Evolutionary conservation across 2,113 vertebrate species (phyloP).

Genomic region (Nothoprocta pentlandii): DNA sequence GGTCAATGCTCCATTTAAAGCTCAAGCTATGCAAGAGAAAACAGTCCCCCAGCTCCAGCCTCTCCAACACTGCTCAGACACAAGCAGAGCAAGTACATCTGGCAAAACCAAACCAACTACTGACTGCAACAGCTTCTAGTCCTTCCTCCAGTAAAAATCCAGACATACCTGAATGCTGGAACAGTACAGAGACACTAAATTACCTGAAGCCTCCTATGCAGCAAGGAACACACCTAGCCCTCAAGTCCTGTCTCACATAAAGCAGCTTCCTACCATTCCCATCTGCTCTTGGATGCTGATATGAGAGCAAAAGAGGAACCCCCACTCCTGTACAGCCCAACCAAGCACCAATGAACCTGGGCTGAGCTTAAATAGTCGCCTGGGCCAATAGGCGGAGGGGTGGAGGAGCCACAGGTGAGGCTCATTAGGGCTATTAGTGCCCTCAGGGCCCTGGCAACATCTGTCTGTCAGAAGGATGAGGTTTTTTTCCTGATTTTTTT

Average conservation of each 20-base stretch:
- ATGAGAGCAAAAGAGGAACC: too few species aligned
- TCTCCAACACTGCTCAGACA: not conserved
- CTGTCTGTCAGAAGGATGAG: not conserved
- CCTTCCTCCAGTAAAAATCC: not conserved
- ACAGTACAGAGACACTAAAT: not conserved
- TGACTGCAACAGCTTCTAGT: not conserved
- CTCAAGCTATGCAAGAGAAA: not conserved
- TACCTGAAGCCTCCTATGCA: not conserved
- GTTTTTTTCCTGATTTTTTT: not conserved
- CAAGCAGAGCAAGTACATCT: not conserved
- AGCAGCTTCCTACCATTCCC: too few species aligned
- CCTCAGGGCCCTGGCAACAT: fast-evolving
- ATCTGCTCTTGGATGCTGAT: not conserved
- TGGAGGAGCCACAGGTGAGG: not conserved
- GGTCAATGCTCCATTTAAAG: not conserved
- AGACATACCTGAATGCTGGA: not conserved
- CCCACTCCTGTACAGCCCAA: fast-evolving
- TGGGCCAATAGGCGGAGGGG: not conserved
- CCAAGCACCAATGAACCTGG: fast-evolving
- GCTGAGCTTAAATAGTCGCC: not conserved
- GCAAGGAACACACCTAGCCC: not conserved
- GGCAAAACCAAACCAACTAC: not conserved
- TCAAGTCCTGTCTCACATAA: not conserved
- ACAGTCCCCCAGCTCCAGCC: not conserved
- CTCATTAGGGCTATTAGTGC: not conserved